Evolutionary conservation across 2,797 vertebrate genomes (phyloP).

Genomic region (Cebuella pygmaea): DNA sequence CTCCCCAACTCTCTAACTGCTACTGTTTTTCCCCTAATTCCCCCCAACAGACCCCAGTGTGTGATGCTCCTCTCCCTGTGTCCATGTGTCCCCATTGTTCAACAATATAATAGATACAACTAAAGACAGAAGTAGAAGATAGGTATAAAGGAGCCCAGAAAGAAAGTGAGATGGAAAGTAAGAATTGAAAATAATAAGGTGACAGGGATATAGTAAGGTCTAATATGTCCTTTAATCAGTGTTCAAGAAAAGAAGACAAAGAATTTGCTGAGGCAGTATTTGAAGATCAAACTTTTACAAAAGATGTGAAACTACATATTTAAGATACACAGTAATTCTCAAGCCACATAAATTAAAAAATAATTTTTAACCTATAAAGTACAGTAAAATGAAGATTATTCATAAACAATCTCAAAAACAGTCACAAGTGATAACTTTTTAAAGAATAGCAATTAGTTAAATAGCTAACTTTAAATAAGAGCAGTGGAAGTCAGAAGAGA

Average conservation of each 20-base stretch:
- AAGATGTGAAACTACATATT: background rate
- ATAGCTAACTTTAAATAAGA: no score
- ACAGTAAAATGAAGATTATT: no score
- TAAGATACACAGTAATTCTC: background rate
- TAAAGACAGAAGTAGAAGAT: background rate
- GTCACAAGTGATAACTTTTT: background rate
- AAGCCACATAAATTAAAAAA: background rate
- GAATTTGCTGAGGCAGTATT: background rate
- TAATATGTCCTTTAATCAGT: background rate
- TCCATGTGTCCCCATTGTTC: no score
- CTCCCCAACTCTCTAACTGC: no score
- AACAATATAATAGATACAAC: background rate
- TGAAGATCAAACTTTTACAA: background rate
- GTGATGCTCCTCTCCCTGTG: no score
- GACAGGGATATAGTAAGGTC: background rate
- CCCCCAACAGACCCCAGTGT: no score
- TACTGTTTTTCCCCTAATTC: no score
- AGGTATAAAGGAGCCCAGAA: background rate
- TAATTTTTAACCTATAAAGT: background rate
- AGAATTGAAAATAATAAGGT: background rate
- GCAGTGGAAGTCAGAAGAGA: no score
- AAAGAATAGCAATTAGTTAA: no score
- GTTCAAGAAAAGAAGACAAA: background rate
- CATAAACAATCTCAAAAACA: background rate
- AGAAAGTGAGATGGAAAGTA: background rate